Evolutionary conservation across 2,797 vertebrate species (phyloP).

Genomic region (Chelidonichthys spinosus): DNA sequence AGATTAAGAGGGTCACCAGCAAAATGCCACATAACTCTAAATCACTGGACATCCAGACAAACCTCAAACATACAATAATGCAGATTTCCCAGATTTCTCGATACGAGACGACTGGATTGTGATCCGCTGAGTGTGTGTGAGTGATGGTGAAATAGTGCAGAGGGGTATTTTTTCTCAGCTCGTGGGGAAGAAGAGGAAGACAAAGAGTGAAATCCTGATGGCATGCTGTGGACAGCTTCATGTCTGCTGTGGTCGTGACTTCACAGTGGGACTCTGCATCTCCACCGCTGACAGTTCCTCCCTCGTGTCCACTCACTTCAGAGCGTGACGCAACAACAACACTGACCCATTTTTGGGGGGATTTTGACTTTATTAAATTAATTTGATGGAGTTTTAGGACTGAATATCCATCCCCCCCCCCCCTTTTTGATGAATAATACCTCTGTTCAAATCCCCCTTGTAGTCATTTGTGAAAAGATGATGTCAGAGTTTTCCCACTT

Average conservation of each 20-base stretch:
- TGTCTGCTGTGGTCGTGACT: conserved; percentile 77
- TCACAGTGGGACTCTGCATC: conserved; percentile 76
- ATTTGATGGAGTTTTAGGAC: background rate
- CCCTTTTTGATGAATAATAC: conserved; percentile 6
- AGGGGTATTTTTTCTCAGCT: conserved; percentile 30
- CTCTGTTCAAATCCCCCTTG: conserved; percentile 12
- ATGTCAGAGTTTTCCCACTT: conserved; percentile 28
- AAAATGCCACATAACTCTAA: conserved; percentile 3
- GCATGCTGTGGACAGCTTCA: conserved; percentile 78
- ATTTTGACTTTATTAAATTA: conserved; percentile 4
- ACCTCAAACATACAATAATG: no score
- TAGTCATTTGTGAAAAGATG: conserved; percentile 21
- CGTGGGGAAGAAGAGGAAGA: conserved; percentile 54
- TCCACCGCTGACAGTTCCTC: conserved; percentile 67
- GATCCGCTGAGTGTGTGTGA: conserved; percentile 26
- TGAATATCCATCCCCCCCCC: background rate
- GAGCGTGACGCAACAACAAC: conserved; percentile 10
- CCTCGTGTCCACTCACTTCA: conserved; percentile 54
- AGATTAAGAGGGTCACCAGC: conserved; percentile 17
- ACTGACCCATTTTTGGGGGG: background rate
- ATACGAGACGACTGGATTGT: background rate
- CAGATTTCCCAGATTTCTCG: background rate
- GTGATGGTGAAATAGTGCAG: conserved; percentile 21
- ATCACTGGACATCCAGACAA: conserved; percentile 5
- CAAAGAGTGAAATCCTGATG: conserved; percentile 72